Evolutionary conservation across 2,888 invertebrate species (phyloP), one percentile per base, ranked within the genome.

Genomic region (Gandaritis pyraliata): DNA sequence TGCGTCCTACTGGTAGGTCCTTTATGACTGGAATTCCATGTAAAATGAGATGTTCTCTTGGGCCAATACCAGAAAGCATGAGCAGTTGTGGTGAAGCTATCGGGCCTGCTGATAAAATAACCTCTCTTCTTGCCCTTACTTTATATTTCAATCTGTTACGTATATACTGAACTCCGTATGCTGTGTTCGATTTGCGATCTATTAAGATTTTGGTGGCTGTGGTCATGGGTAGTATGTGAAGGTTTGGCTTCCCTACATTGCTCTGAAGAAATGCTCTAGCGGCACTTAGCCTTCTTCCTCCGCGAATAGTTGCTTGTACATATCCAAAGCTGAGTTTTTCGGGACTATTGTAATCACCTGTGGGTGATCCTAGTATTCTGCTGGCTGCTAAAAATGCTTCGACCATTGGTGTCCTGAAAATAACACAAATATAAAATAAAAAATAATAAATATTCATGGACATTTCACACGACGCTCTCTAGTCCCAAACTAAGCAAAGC

Each of bases 31-130:
- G 86, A 41, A 94, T 94, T n/a, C 92, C 91, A 45, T 90, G 75
- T 58, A 88, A 83, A 30, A 81, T 77, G 2, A 95, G 86, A 68
- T 95, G 94, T 48, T 93, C 83, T n/a, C 85, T 87, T 0, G 94
- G 95, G 1, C 95, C 95, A 8, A 96, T 84, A 1, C 96, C 96
- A 0, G 96, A 96, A 15, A 96, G 80, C 96, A 97, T 96, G 6
- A 97, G 92, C 8, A 98, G 81, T 76, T 97, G 97, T 0, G 97
- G 97, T 0, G 95, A 94, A 71, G 96, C 96, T 60, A 97, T 95
- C 0, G 96, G 94, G 0, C 97, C 97, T 1, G 95, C 96, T 10
- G 95, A 94, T 2, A 97, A 66, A 58, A 97, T 95, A 0, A 97
- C 94, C 83, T 96, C 96, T 72, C 93, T 94, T 46, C 92, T 86